phyloP scores from a whole-genome alignment of 2,113 vertebrate species.

The Xiphias gladius region DNA sequence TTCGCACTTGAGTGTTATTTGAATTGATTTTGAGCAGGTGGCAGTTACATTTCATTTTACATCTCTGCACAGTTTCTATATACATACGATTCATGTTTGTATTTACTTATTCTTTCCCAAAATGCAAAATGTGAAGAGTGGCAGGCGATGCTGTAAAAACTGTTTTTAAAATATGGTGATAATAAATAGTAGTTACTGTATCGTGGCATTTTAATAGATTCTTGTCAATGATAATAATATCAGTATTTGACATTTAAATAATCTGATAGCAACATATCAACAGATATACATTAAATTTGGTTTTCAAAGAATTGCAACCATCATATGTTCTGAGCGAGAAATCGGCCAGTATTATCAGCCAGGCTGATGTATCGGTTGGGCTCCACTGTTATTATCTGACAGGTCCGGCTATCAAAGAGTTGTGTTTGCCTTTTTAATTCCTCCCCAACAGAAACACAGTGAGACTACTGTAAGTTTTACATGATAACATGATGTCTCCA shows the following conservation, averaged over 20 bases:
- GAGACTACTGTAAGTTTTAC: neutral
- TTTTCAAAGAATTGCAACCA: too few species aligned
- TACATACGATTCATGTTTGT: neutral
- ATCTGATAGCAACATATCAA: too few species aligned
- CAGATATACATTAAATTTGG: too few species aligned
- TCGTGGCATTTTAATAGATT: too few species aligned
- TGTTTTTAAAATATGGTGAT: too few species aligned
- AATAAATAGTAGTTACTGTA: too few species aligned
- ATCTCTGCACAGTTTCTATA: constrained; percentile 12
- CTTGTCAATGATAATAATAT: neutral
- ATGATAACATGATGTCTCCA: neutral
- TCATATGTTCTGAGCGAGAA: too few species aligned
- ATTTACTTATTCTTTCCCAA: constrained; percentile 17
- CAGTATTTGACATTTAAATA: too few species aligned
- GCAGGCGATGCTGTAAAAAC: too few species aligned
- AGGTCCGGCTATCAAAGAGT: neutral
- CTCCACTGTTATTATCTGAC: neutral
- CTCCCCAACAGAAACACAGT: neutral
- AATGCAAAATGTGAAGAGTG: too few species aligned
- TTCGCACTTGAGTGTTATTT: neutral
- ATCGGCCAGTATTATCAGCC: neutral
- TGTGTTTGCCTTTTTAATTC: neutral
- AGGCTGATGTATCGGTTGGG: neutral
- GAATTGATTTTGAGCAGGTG: constrained; percentile 17
- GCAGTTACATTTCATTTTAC: constrained; percentile 1